A percentile compares a stretch with the other conserved stretches of the same genome.
Conservation (phyloP, 2,888 invertebrate species). For the Cryptus armator region DNA sequence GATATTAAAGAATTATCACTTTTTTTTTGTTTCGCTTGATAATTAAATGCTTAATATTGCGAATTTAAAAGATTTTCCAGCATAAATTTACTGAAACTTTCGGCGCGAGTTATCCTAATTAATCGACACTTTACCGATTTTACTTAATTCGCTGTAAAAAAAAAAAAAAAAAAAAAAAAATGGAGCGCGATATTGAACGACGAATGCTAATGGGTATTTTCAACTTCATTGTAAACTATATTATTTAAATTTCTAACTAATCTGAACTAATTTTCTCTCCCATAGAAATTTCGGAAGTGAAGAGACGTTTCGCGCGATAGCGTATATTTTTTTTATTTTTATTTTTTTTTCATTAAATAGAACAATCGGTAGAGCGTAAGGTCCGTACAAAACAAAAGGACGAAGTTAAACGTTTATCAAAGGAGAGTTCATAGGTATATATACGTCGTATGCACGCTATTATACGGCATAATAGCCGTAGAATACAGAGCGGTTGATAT, state of each 20-base stretch:
- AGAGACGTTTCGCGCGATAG: conserved; percentile 34
- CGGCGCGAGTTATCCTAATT: not conserved
- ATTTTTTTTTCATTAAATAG: conserved; percentile 39
- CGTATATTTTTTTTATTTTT: not conserved
- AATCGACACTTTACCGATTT: not conserved
- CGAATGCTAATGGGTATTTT: no score
- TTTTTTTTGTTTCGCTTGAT: no score
- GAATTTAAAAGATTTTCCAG: no score
- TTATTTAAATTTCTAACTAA: no score
- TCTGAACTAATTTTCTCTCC: no score
- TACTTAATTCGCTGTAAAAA: not conserved
- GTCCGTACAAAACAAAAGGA: conserved; percentile 42
- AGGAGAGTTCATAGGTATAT: conserved; percentile 31
- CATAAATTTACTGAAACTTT: no score
- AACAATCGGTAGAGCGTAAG: conserved; percentile 34
- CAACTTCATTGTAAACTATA: no score
- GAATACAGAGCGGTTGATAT: conserved; percentile 27
- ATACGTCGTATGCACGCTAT: not conserved
- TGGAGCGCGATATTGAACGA: not conserved
- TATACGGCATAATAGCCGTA: conserved; percentile 21
- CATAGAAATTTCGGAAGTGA: conserved; percentile 26
- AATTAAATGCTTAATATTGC: no score
- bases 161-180: not conserved
- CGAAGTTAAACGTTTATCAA: conserved; percentile 53
- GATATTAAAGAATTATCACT: no score